These are phyloP conservation scores for Zeus faber DNA, from an alignment of 2,113 vertebrate species.

Conservation along the genomic window DNA sequence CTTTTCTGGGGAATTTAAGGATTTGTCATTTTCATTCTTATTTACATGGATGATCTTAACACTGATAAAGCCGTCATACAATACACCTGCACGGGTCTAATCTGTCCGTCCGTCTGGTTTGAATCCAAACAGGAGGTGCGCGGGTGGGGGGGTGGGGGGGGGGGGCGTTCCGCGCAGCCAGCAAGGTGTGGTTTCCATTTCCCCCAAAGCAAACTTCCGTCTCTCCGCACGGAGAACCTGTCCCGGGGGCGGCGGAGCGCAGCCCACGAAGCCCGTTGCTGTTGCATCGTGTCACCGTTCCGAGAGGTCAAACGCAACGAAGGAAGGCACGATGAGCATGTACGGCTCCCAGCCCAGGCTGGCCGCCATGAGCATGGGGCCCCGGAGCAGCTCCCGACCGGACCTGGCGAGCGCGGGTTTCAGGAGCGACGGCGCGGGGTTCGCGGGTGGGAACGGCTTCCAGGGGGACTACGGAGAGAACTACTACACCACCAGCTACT, in stretches of 20 bases:
- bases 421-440: slow-evolving; percentile 28
- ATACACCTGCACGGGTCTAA: too few relatives aligned
- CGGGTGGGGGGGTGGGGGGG: background rate
- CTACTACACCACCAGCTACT: slow-evolving; percentile 26
- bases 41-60: too few relatives aligned
- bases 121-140: too few relatives aligned
- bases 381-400: slow-evolving; percentile 54
- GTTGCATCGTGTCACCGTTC: too few relatives aligned
- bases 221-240: slow-evolving; percentile 35
- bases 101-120: too few relatives aligned
- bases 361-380: slow-evolving; percentile 18
- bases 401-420: slow-evolving; percentile 46
- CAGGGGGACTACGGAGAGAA: slow-evolving; percentile 35
- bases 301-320: too few relatives aligned
- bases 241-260: too few relatives aligned
- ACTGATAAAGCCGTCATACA: too few relatives aligned
- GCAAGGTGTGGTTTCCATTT: slow-evolving; percentile 66
- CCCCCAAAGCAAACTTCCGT: slow-evolving; percentile 65
- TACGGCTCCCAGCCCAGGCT: slow-evolving; percentile 49
- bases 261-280: too few relatives aligned
- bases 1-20: too few relatives aligned
- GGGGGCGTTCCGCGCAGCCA: slow-evolving; percentile 43
- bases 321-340: slow-evolving; percentile 49
- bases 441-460: slow-evolving; percentile 50
- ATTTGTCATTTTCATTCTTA: too few relatives aligned